Evolutionary conservation across 2,797 vertebrate species (phyloP).

Genomic region (Anomalospiza imberbis): DNA sequence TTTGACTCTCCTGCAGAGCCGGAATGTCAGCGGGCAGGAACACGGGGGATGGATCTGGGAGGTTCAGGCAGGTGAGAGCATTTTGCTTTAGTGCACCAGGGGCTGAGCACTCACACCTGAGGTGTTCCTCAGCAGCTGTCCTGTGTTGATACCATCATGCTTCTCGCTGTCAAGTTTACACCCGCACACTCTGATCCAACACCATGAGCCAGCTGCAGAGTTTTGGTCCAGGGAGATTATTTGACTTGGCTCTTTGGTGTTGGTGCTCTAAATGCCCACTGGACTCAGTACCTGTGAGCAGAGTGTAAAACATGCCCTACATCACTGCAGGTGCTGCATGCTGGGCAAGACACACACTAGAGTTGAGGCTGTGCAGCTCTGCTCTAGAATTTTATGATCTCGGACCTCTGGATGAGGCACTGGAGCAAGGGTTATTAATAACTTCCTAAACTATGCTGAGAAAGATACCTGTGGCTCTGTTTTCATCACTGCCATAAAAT

Average conservation of each 20-base stretch:
- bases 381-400: not conserved
- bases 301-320: fast-evolving
- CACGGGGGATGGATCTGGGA: fast-evolving
- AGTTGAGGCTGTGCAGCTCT: not conserved
- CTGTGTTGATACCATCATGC: fast-evolving
- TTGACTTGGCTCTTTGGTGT: not conserved
- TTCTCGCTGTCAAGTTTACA: not conserved
- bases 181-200: fast-evolving
- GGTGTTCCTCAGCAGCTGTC: not conserved
- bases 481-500: not conserved
- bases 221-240: fast-evolving
- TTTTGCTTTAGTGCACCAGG: not conserved
- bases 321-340: fast-evolving
- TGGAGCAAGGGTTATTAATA: not conserved
- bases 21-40: fast-evolving
- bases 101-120: not conserved
- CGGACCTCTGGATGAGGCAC: not conserved
- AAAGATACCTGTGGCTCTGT: not conserved
- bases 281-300: fast-evolving
- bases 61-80: not conserved
- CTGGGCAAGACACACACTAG: fast-evolving
- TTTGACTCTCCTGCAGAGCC: not conserved
- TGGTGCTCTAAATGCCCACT: too few species aligned
- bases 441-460: not conserved
- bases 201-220: not conserved